These are phyloP conservation scores for Acanthornis magna DNA, from an alignment of 2,797 vertebrate genomes.

Conservation along the genomic window DNA sequence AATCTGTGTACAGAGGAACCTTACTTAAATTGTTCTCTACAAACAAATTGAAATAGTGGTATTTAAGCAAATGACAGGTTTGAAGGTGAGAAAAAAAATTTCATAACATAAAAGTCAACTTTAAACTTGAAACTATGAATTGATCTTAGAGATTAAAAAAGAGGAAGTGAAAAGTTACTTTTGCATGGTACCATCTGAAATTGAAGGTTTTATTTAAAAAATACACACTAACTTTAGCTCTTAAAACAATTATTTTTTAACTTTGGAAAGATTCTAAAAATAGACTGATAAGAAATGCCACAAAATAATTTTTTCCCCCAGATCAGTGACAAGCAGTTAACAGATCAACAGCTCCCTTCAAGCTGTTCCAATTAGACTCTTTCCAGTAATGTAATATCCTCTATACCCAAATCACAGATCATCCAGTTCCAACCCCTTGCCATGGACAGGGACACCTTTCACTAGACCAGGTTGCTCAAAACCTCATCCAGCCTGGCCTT, in stretches of 20 bases:
- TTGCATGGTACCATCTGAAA: not conserved
- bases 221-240: not conserved
- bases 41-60: not conserved
- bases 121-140: not conserved
- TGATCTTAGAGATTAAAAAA: not conserved
- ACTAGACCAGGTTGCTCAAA: not conserved
- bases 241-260: not conserved
- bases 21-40: not conserved
- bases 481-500: not conserved
- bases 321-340: not conserved
- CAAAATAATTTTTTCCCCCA: not conserved
- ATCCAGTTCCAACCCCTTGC: not conserved
- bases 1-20: not conserved
- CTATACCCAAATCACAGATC: not conserved
- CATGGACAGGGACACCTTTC: not conserved
- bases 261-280: not conserved
- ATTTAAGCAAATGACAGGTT: not conserved
- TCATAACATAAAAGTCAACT: not conserved
- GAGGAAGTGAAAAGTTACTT: slow-evolving; percentile 9
- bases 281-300: not conserved
- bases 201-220: not conserved
- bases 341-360: not conserved
- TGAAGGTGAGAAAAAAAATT: not conserved
- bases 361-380: not conserved
- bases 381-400: not conserved